Percentiles rank a stretch among this genome's conserved stretches.
Conservation (phyloP, 2,113 vertebrate species). For the Prolemur simus region DNA sequence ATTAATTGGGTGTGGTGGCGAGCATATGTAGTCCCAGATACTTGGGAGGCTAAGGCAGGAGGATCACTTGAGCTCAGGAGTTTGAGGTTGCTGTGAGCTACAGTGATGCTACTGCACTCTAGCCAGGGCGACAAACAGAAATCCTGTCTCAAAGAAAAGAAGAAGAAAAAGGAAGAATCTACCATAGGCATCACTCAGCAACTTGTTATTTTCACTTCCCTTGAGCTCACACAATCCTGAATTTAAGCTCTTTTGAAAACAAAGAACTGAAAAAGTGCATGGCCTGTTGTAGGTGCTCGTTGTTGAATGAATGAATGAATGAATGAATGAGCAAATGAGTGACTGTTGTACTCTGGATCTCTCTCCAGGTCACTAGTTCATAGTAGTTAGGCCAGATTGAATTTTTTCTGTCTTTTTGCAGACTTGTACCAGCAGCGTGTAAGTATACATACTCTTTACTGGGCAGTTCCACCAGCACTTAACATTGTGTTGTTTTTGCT, state of each 20-base stretch:
- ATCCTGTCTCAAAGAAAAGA: too few species aligned
- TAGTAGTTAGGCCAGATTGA: neutral
- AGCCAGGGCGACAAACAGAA: too few species aligned
- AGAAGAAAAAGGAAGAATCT: neutral
- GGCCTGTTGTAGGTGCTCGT: fast-evolving
- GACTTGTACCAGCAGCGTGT: neutral
- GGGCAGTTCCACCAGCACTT: neutral
- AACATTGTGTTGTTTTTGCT: neutral
- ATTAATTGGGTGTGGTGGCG: too few species aligned
- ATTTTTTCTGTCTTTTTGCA: neutral
- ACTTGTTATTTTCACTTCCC: neutral
- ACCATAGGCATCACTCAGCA: neutral
- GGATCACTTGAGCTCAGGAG: too few species aligned
- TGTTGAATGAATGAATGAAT: neutral
- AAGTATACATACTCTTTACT: neutral
- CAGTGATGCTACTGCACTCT: too few species aligned
- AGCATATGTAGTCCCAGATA: too few species aligned
- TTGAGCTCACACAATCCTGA: neutral
- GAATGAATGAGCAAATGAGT: neutral
- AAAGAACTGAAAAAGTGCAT: neutral
- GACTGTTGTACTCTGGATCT: fast-evolving
- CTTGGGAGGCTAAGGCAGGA: too few species aligned
- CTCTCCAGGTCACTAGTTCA: neutral
- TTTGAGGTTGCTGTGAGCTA: too few species aligned
- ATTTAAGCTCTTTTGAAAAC: neutral